Conservation (phyloP, 2,888 invertebrate species). For the Drosophila affinis region DNA sequence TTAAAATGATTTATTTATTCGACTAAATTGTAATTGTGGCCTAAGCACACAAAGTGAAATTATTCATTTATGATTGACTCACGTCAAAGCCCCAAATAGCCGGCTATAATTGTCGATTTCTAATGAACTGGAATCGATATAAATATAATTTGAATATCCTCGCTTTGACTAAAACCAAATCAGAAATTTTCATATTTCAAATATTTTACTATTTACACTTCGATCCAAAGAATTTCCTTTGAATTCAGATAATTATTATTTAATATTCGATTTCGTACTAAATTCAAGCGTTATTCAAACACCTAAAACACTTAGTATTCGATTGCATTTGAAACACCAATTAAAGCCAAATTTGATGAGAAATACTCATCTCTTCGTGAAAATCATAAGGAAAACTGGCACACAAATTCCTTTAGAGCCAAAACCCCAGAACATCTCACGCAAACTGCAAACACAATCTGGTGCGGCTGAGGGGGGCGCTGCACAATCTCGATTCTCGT, state of each 20-base stretch:
- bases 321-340: neutral
- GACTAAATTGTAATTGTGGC: too few relatives aligned
- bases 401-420: conserved; percentile 34
- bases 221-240: too few relatives aligned
- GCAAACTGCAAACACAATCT: conserved; percentile 68
- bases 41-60: too few relatives aligned
- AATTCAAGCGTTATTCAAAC: neutral
- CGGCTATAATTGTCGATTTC: too few relatives aligned
- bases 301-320: neutral
- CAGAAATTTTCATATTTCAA: too few relatives aligned
- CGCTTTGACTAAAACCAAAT: neutral
- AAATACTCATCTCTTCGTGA: neutral
- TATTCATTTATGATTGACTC: too few relatives aligned
- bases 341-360: neutral
- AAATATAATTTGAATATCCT: neutral
- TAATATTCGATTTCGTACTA: neutral
- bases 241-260: too few relatives aligned
- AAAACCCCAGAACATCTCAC: conserved; percentile 74
- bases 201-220: too few relatives aligned
- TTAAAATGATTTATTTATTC: neutral
- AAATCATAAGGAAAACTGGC: neutral
- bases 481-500: conserved; percentile 11
- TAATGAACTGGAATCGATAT: neutral
- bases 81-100: too few relatives aligned
- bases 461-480: conserved; percentile 15